These are phyloP conservation scores for Sceloporus tristichus DNA, from an alignment of 2,113 vertebrate species.

Conservation along the genomic window DNA sequence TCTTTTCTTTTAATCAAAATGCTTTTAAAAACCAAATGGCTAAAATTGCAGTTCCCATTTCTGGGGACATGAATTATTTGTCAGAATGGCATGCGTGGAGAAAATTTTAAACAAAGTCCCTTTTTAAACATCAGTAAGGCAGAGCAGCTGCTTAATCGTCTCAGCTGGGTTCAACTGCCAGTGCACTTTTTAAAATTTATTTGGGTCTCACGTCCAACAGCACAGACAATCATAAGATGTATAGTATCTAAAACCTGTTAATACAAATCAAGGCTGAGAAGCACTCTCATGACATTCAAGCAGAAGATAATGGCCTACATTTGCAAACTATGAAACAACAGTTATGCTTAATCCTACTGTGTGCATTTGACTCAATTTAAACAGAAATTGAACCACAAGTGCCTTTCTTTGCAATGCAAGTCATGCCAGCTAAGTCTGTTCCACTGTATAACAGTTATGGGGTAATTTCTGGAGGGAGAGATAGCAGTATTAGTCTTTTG, in stretches of 20 bases:
- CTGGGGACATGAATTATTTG: slow-evolving; percentile 39
- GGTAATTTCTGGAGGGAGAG: not conserved
- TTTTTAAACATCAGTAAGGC: slow-evolving; percentile 50
- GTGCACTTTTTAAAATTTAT: slow-evolving; percentile 33
- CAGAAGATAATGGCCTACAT: not conserved
- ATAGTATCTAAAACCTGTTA: slow-evolving; percentile 32
- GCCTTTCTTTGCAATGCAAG: not conserved
- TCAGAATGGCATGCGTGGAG: slow-evolving; percentile 39
- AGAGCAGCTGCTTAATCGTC: slow-evolving; percentile 40
- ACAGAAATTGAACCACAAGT: not conserved
- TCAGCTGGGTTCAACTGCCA: slow-evolving; percentile 40
- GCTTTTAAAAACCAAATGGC: slow-evolving; percentile 13
- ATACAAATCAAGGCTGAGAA: slow-evolving; percentile 33
- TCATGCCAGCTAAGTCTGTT: slow-evolving; percentile 17
- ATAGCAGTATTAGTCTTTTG: too few relatives aligned
- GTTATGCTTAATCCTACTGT: not conserved
- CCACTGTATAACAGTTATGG: not conserved
- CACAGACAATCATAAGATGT: slow-evolving; percentile 18
- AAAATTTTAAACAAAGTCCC: slow-evolving; percentile 14
- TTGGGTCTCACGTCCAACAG: slow-evolving; percentile 14
- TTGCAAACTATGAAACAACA: not conserved
- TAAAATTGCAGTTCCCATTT: slow-evolving; percentile 35
- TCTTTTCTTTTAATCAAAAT: not conserved
- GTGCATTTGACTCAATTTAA: not conserved
- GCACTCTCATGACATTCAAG: slow-evolving; percentile 33